Conservation (phyloP, 2,113 vertebrate genomes). For the Pantherophis guttatus region DNA sequence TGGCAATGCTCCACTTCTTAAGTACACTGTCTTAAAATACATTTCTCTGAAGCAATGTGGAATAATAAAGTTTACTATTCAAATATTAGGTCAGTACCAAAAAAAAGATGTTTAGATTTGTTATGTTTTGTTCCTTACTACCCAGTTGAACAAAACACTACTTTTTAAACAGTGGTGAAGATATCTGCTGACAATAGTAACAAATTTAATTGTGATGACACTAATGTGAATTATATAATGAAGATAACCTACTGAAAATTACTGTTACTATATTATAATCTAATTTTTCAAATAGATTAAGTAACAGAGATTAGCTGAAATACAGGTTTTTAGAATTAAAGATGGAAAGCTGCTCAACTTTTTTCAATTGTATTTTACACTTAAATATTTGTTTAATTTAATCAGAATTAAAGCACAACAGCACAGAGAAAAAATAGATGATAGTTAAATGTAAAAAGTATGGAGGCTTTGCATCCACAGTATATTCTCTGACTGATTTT, state of each 20-base stretch:
- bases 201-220: conserved; percentile 41
- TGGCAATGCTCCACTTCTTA: background rate
- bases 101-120: background rate
- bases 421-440: background rate
- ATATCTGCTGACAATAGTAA: background rate
- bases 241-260: conserved; percentile 20
- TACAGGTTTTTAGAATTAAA: conserved; percentile 28
- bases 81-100: background rate
- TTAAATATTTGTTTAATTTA: conserved; percentile 22
- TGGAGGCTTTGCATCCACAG: background rate
- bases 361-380: conserved; percentile 34
- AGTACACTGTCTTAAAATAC: background rate
- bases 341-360: conserved; percentile 20
- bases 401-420: background rate
- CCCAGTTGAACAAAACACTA: conserved; percentile 8
- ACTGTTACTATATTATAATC: background rate
- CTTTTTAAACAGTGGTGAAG: conserved; percentile 22
- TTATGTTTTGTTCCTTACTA: background rate
- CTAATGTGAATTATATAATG: background rate
- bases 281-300: conserved; percentile 10
- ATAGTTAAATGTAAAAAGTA: background rate
- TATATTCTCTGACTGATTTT: background rate
- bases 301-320: conserved; percentile 24
- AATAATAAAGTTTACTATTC: conserved; percentile 3
- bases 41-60: background rate